A percentile compares a stretch with the other conserved stretches of the same genome.
These are phyloP conservation scores for Mongoloraphidia duomilia DNA, from an alignment of 2,888 invertebrate genomes.

Conservation along the genomic window DNA sequence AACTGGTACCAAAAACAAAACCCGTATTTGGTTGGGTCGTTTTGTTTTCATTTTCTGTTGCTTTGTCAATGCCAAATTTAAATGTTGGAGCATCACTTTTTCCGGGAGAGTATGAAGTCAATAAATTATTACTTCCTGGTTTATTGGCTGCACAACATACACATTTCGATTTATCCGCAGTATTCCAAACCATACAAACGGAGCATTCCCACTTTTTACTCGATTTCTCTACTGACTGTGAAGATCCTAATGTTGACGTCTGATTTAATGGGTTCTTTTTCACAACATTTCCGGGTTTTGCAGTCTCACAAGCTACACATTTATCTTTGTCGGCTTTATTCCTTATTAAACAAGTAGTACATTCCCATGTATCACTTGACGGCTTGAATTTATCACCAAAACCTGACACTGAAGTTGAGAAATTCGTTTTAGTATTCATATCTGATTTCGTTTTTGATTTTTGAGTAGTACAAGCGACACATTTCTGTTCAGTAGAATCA, in stretches of 20 bases:
- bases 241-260: constrained; percentile 26
- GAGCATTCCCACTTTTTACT: constrained; percentile 41
- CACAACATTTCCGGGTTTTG: constrained; percentile 25
- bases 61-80: constrained; percentile 36
- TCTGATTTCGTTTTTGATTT: constrained; percentile 25
- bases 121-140: constrained; percentile 25
- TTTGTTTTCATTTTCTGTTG: constrained; percentile 15
- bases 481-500: constrained; percentile 29
- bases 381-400: constrained; percentile 36
- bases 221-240: constrained; percentile 24
- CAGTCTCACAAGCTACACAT: constrained; percentile 39
- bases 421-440: constrained; percentile 2
- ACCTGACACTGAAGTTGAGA: constrained; percentile 5
- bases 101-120: constrained; percentile 13
- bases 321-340: constrained; percentile 31
- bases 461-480: constrained; percentile 37
- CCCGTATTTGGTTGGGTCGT: constrained; percentile 16
- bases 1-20: constrained; percentile 27
- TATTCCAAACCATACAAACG: constrained; percentile 45
- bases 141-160: constrained; percentile 42
- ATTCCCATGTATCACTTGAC: constrained; percentile 35
- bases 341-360: constrained; percentile 37
- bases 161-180: constrained; percentile 32
- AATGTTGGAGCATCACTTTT: constrained; percentile 22
- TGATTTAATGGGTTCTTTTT: constrained; percentile 12